Percentiles rank a stretch among this genome's conserved stretches.
Evolutionary conservation across 2,797 vertebrate genomes (phyloP).

Genomic region (Tiaroga cobitis): DNA sequence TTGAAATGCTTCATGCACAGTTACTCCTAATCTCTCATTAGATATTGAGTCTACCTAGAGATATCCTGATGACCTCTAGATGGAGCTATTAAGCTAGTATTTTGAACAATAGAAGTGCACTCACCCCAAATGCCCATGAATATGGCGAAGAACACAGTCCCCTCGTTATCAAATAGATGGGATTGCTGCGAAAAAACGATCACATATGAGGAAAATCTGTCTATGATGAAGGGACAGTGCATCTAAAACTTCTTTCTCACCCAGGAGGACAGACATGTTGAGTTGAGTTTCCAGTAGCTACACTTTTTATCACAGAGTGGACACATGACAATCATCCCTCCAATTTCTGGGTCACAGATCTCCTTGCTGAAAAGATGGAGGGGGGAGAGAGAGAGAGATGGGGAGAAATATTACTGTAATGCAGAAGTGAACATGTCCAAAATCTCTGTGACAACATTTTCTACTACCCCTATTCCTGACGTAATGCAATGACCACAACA

Average conservation of each 20-base stretch:
- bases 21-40: background rate
- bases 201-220: slow-evolving; percentile 10
- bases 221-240: background rate
- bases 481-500: background rate
- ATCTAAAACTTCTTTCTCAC: slow-evolving; percentile 69
- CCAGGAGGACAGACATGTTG: slow-evolving; percentile 90
- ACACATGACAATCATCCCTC: slow-evolving; percentile 94
- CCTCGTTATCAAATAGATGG: slow-evolving; percentile 96
- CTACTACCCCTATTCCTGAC: too few species aligned
- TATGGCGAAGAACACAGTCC: slow-evolving; percentile 94
- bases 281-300: slow-evolving; percentile 92
- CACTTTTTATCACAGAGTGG: slow-evolving; percentile 92
- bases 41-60: background rate
- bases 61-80: slow-evolving; percentile 16
- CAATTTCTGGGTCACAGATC: slow-evolving; percentile 85
- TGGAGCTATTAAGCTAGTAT: slow-evolving; percentile 12
- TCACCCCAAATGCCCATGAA: slow-evolving; percentile 99
- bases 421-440: background rate
- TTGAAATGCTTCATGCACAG: slow-evolving; percentile 3
- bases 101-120: slow-evolving; percentile 57
- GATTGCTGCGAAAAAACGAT: slow-evolving; percentile 81
- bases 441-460: background rate
- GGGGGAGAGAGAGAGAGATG: background rate
- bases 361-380: slow-evolving; percentile 78
- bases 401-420: background rate